Base-by-base conservation (phyloP, 2,113 vertebrate species). In the Anarrhichthys ocellatus region DNA sequence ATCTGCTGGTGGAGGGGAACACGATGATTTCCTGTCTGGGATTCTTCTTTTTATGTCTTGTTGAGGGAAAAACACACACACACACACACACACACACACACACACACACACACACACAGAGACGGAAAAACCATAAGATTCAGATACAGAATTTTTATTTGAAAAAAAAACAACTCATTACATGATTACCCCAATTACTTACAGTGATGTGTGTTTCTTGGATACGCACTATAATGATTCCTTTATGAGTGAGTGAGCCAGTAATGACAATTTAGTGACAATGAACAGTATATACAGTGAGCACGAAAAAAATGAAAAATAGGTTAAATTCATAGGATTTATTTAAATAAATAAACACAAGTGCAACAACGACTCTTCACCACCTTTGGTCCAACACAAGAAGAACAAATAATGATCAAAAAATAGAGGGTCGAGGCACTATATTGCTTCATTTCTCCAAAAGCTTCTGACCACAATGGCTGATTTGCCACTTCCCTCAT, bases 1-100 rank as follows among this genome's bases (percentile, higher is more conserved):
- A 93, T 88, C 89, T 94, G 87, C 90, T 92, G 92, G 93, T 74
- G 64, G 64, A 88, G 69, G 50, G 4, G 2, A 50, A 75, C 5
- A 56, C 42, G 63, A 58, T 76, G 14, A 68, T 50, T 66, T 79
- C 34, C 32, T 78, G 62, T 67, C 22, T 46, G n/a, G 44, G 61
- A 46, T 9, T 66, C 27, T 27, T 46, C 54, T 34, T 36, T 27
- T 69, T 10, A 34, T 68, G 50, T 67, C 70, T 46, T 52, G 27
- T n/a, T 14, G 54, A 84, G 36, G 36, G 18, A 38, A 59, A 20
- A 58, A 62, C 68, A 40, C 4, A 48, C 17, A 66, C 44, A 46
- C 42, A 44, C 42, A 44, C 42, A 44, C 42, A 44, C 42, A 44
- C 42, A 44, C 42, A 44, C 42, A 44, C 42, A 44, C 42, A 44